Percentiles rank a stretch among this genome's conserved stretches.
Evolutionary conservation across 2,113 vertebrate genomes (phyloP).

Genomic region (Pluvialis apricaria): DNA sequence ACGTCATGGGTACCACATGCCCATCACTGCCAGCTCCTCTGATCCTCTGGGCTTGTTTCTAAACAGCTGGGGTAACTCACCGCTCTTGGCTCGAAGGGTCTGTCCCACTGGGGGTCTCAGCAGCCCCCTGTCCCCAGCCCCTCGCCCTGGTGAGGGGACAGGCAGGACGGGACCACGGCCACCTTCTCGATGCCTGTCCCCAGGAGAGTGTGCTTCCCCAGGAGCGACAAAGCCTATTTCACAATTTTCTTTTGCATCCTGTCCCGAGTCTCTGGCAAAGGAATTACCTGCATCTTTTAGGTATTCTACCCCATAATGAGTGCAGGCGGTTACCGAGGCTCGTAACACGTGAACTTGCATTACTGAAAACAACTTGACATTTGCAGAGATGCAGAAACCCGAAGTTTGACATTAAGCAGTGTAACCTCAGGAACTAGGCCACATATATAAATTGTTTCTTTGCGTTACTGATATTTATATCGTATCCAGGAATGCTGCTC

Average conservation of each 20-base stretch:
- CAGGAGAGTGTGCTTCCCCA: rapidly evolving
- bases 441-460: not conserved
- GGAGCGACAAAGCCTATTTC: rapidly evolving
- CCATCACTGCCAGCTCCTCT: not conserved
- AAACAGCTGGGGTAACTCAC: not conserved
- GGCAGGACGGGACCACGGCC: rapidly evolving
- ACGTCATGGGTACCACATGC: rapidly evolving
- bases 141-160: rapidly evolving
- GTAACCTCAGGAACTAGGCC: not conserved
- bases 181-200: not conserved
- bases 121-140: not conserved
- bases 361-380: constrained; percentile 49
- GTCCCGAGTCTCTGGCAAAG: not conserved
- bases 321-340: not conserved
- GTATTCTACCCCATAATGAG: not conserved
- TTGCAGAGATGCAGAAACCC: constrained; percentile 6
- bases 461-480: not conserved
- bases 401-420: not conserved
- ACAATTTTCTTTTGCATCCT: not conserved
- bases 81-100: rapidly evolving
- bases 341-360: rapidly evolving
- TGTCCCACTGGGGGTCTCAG: rapidly evolving
- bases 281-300: not conserved
- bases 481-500: not conserved
- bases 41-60: not conserved